A percentile compares a stretch with the other conserved stretches of the same genome.
Evolutionary conservation across 2,888 invertebrate genomes (phyloP).

Genomic region (Siphonodentalium dalli): DNA sequence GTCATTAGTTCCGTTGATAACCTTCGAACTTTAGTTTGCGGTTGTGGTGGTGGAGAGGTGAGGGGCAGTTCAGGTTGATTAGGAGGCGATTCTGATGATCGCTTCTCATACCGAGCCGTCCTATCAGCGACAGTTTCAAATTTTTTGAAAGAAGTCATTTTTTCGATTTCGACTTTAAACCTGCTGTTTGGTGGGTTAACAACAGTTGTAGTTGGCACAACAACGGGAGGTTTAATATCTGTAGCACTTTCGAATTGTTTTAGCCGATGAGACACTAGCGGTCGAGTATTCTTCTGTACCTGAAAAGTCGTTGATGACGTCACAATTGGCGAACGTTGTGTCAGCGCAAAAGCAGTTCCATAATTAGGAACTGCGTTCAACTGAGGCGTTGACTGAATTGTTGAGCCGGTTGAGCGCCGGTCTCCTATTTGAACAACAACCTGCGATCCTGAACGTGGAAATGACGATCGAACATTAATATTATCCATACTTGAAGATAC

Average conservation of each 20-base stretch:
- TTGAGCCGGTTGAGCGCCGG: slow-evolving; percentile 8
- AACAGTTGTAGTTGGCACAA: slow-evolving; percentile 13
- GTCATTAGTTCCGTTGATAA: slow-evolving; percentile 31
- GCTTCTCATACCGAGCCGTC: slow-evolving; percentile 59
- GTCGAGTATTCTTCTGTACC: slow-evolving; percentile 31
- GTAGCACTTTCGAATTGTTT: slow-evolving; percentile 48
- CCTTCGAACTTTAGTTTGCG: slow-evolving; percentile 32
- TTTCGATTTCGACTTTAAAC: slow-evolving; percentile 53
- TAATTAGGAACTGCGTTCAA: slow-evolving; percentile 22
- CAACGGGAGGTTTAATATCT: slow-evolving; percentile 32
- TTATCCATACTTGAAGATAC: slow-evolving; percentile 42
- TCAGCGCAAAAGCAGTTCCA: slow-evolving; percentile 51
- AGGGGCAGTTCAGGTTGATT: slow-evolving; percentile 28
- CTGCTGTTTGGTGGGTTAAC: slow-evolving; percentile 36
- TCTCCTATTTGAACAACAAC: too few species aligned
- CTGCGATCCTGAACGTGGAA: too few species aligned
- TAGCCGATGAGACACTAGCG: slow-evolving; percentile 50
- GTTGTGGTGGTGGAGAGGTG: slow-evolving; percentile 25
- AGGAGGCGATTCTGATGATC: slow-evolving; percentile 28
- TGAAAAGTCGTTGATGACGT: slow-evolving; percentile 42
- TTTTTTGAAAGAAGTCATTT: slow-evolving; percentile 66
- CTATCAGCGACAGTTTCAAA: slow-evolving; percentile 58
- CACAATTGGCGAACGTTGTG: slow-evolving; percentile 42
- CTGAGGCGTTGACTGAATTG: slow-evolving; percentile 26
- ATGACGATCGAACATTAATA: slow-evolving; percentile 35